phyloP scores from a whole-genome alignment of 2,797 vertebrate genomes.

The Falco columbarius region DNA sequence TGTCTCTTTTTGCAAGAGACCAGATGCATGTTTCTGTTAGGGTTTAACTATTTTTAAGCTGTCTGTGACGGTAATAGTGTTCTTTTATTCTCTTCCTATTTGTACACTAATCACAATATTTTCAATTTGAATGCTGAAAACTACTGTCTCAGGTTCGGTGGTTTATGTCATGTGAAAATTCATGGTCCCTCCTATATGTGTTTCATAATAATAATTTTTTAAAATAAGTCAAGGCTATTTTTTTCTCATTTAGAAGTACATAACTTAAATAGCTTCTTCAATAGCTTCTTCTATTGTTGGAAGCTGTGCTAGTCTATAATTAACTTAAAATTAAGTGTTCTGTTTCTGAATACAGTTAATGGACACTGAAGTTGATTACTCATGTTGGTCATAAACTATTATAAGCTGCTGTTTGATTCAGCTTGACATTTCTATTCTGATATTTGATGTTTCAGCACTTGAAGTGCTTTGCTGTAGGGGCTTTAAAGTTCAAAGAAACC shows the following conservation, averaged over 20 bases:
- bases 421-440: accelerated
- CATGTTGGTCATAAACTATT: accelerated
- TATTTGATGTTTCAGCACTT: neutral
- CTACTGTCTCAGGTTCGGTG: accelerated
- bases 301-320: neutral
- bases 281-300: neutral
- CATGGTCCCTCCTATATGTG: neutral
- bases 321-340: neutral
- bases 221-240: neutral
- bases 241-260: neutral
- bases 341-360: neutral
- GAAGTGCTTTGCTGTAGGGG: neutral
- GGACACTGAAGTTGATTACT: neutral
- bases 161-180: neutral
- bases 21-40: neutral
- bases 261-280: neutral
- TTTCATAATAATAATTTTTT: neutral
- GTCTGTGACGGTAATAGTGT: neutral
- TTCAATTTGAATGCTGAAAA: neutral
- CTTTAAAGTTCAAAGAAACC: neutral
- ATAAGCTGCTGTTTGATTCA: neutral
- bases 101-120: neutral
- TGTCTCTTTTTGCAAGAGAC: neutral
- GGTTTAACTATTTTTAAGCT: neutral
- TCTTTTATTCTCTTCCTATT: neutral